phyloP scores from a whole-genome alignment of 2,113 vertebrate genomes.

The Mus musculus region GRCm39 chr17:6965001-6965500 shows the following conservation, averaged over 20 bases:
- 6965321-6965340: accelerated
- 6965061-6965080: accelerated
- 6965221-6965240: not conserved
- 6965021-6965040: no score
- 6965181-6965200: accelerated
- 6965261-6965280: no score
- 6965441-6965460: not conserved
- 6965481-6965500: not conserved
- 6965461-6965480: not conserved
- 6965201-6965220: no score
- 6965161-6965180: not conserved
- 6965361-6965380: accelerated
- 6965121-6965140: not conserved
- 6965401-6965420: accelerated
- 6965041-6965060: accelerated
- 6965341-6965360: accelerated
- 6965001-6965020: not conserved
- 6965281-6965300: accelerated
- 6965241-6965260: not conserved
- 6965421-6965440: not conserved
- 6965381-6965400: accelerated
- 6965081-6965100: not conserved
- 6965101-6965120: accelerated
- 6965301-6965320: no score
- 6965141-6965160: not conserved